Percentiles rank a stretch among this genome's conserved stretches.
Conservation (phyloP, 2,113 vertebrate genomes). For the Nothocercus julius region DNA sequence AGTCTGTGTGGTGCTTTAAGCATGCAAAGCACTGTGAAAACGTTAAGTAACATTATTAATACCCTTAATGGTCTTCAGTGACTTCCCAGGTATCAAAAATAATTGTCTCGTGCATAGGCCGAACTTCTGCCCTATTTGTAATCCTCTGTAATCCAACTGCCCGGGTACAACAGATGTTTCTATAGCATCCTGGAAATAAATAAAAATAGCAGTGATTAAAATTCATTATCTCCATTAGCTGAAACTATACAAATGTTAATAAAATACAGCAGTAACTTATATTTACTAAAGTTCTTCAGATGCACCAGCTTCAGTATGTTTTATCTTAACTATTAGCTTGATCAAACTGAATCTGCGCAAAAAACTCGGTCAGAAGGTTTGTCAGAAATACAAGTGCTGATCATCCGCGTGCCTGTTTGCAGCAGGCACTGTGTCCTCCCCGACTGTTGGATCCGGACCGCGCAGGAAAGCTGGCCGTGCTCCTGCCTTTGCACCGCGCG, state of each 20-base stretch:
- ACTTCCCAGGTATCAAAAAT: not conserved
- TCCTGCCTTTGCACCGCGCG: not conserved
- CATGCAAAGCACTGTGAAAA: not conserved
- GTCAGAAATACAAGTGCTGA: accelerated
- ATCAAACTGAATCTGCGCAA: not conserved
- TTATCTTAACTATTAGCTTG: accelerated
- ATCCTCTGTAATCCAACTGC: not conserved
- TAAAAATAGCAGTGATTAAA: not conserved
- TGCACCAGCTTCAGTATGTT: not conserved
- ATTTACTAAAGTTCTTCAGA: not conserved
- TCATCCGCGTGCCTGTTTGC: accelerated
- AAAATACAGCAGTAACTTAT: not conserved
- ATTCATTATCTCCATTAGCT: not conserved
- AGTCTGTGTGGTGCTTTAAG: not conserved
- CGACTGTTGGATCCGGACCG: accelerated
- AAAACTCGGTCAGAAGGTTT: accelerated
- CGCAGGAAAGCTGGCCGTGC: not conserved
- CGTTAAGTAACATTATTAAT: not conserved
- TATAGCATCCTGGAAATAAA: not conserved
- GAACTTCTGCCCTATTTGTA: not conserved
- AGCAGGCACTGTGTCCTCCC: not conserved
- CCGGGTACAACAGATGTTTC: not conserved
- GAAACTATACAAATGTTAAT: not conserved
- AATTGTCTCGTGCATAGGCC: not conserved
- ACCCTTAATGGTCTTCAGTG: not conserved